Conservation (phyloP, 2,113 vertebrate genomes). For the Mesembrinibis cayennensis region DNA sequence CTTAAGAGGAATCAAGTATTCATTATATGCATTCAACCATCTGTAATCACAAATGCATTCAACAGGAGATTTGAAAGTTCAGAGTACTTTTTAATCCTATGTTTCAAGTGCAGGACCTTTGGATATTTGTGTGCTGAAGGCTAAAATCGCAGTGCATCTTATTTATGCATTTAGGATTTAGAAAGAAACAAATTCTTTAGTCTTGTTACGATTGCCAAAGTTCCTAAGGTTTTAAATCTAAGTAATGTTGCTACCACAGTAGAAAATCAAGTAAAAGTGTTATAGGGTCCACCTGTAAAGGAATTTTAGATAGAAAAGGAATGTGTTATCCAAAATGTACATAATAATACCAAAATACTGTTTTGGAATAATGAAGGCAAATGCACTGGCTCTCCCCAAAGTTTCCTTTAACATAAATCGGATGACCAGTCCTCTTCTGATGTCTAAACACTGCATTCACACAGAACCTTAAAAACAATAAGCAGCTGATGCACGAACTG, state of each 20-base stretch:
- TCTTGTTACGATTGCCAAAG: neutral
- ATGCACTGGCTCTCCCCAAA: neutral
- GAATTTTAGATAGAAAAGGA: neutral
- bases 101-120: neutral
- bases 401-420: neutral
- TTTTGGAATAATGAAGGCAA: neutral
- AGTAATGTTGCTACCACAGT: neutral
- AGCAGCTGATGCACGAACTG: neutral
- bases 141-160: neutral
- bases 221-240: neutral
- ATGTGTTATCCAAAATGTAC: neutral
- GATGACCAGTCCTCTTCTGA: neutral
- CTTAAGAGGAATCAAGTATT: neutral
- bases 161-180: neutral
- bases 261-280: neutral
- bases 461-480: neutral
- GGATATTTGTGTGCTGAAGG: neutral
- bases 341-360: neutral
- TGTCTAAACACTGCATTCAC: neutral
- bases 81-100: neutral
- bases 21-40: neutral
- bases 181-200: neutral
- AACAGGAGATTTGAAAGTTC: neutral
- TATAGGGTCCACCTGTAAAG: neutral
- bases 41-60: neutral